phyloP scores from a whole-genome alignment of 2,888 invertebrate genomes.

The Eristalis arbustorum region DNA sequence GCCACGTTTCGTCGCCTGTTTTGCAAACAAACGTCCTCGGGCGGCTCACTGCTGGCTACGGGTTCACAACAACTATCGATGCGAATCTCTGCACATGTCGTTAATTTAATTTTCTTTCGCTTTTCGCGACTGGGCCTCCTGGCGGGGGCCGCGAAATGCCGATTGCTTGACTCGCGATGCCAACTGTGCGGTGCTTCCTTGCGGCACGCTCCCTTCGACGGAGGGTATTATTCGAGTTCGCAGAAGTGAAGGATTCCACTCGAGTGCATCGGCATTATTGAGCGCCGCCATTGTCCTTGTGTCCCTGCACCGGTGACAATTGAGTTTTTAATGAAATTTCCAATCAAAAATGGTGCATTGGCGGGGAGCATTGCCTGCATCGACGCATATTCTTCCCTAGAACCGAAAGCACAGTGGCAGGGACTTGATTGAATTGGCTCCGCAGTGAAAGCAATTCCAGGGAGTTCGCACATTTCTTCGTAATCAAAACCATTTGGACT shows the following conservation, averaged over 20 bases:
- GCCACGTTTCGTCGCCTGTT: constrained; percentile 17
- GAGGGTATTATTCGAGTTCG: neutral
- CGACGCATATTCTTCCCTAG: too few species aligned
- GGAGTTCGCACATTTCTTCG: too few species aligned
- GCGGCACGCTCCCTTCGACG: neutral
- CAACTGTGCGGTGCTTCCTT: neutral
- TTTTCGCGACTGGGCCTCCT: neutral
- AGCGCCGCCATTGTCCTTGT: too few species aligned
- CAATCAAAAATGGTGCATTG: neutral
- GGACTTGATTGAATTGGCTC: too few species aligned
- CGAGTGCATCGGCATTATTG: neutral
- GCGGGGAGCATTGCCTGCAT: too few species aligned
- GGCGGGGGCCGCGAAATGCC: neutral
- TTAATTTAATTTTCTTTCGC: constrained; percentile 12
- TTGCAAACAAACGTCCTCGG: constrained; percentile 33
- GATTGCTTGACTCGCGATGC: neutral
- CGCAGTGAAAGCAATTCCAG: too few species aligned
- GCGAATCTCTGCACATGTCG: constrained; percentile 13
- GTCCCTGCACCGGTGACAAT: neutral
- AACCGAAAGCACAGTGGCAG: too few species aligned
- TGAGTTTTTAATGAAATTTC: neutral
- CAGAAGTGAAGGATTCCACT: neutral
- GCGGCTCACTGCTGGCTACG: neutral
- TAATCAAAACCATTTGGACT: too few species aligned
- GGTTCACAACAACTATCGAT: constrained; percentile 7